Evolutionary conservation across 1,140 invertebrate species (phyloP).

Genomic region (Melanaphis sacchari): DNA sequence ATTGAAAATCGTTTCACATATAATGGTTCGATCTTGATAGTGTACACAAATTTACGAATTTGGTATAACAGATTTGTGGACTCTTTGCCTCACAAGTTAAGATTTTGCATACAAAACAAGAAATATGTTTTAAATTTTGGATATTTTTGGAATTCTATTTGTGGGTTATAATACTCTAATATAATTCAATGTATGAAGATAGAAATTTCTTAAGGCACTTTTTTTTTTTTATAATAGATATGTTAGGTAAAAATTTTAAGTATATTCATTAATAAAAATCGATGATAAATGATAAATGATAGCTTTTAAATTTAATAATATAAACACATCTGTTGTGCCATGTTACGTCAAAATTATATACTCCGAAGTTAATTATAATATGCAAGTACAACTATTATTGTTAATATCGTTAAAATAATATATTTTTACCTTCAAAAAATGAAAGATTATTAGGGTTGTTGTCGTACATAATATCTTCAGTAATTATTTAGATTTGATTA

Average conservation of each 20-base stretch:
- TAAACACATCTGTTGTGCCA: neutral
- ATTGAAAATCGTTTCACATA: conserved; percentile 14
- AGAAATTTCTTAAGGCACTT: neutral
- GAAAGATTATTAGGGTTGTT: neutral
- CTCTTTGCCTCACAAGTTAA: neutral
- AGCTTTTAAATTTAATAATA: neutral
- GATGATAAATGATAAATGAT: neutral
- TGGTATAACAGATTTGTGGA: neutral
- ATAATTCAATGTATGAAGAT: neutral
- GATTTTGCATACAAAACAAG: neutral
- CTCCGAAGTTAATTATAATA: neutral
- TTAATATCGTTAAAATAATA: neutral
- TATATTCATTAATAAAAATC: neutral
- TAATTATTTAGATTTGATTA: neutral
- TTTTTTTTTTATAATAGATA: no score
- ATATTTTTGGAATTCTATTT: neutral
- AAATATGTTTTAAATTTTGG: neutral
- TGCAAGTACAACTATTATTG: neutral
- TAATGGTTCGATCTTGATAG: neutral
- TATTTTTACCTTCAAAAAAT: neutral
- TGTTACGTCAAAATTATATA: neutral
- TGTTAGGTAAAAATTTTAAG: neutral
- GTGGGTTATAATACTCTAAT: neutral
- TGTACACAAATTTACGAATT: neutral
- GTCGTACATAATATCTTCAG: neutral